phyloP scores from a whole-genome alignment of 2,113 vertebrate species.

The Phocoena sinus region DNA sequence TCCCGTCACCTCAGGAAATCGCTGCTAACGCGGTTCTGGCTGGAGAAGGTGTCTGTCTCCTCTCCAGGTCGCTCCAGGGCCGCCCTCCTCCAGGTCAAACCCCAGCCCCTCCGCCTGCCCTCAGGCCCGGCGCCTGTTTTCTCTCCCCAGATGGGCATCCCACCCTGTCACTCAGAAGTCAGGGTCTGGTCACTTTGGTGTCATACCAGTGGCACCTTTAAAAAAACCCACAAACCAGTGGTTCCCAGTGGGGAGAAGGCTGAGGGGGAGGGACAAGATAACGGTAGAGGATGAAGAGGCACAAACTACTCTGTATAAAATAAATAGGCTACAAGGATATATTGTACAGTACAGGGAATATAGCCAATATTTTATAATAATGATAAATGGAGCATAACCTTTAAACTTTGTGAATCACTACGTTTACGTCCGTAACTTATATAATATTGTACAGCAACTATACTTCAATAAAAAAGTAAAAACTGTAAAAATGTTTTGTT shows the following conservation, averaged over 20 bases:
- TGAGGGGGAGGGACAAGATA: not conserved
- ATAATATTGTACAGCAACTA: not conserved
- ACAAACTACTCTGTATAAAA: not conserved
- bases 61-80: not conserved
- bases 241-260: not conserved
- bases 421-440: not conserved
- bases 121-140: fast-evolving
- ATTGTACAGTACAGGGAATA: not conserved
- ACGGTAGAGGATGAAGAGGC: not conserved
- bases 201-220: fast-evolving
- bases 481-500: not conserved
- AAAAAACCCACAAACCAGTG: not conserved
- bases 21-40: constrained; percentile 44
- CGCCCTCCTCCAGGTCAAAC: not conserved
- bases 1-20: constrained; percentile 55
- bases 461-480: not conserved
- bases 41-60: constrained; percentile 49
- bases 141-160: not conserved
- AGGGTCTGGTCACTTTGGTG: fast-evolving
- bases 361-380: not conserved
- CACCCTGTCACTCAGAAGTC: not conserved
- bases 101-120: not conserved
- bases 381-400: not conserved
- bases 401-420: not conserved
- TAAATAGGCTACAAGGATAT: not conserved